These are phyloP conservation scores for Lethrus apterus DNA, from an alignment of 1,140 invertebrate species.

Conservation along the genomic window DNA sequence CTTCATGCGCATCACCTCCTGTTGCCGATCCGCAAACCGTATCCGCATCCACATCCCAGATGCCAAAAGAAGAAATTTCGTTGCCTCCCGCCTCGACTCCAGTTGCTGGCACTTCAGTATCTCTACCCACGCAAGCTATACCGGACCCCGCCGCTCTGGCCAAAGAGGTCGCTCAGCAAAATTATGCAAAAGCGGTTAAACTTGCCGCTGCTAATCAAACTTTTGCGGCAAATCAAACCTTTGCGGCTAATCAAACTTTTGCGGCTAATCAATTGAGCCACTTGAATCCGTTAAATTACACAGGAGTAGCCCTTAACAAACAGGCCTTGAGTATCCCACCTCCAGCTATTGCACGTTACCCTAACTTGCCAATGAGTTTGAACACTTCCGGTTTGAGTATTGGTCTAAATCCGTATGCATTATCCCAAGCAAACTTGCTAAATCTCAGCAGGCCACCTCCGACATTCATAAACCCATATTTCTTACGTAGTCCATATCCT, in stretches of 20 bases:
- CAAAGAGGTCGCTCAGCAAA: conserved; percentile 71
- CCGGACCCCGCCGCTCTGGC: conserved; percentile 56
- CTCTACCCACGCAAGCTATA: conserved; percentile 20
- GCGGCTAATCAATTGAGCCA: conserved; percentile 33
- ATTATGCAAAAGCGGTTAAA: conserved; percentile 62
- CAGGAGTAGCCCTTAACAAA: conserved; percentile 65
- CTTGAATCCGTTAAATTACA: conserved; percentile 64
- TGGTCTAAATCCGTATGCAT: conserved; percentile 33
- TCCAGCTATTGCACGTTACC: conserved; percentile 22
- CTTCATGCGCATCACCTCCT: conserved; percentile 31
- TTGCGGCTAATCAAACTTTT: conserved; percentile 44
- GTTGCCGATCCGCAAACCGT: conserved; percentile 19
- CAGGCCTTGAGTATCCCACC: conserved; percentile 45
- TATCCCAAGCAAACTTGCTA: conserved; percentile 46
- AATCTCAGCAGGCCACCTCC: conserved; percentile 53
- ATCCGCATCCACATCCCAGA: conserved; percentile 10
- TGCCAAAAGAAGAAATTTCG: not conserved
- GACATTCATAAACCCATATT: conserved; percentile 47
- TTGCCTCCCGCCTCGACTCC: conserved; percentile 16
- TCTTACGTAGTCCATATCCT: conserved; percentile 28
- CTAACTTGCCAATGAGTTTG: conserved; percentile 27
- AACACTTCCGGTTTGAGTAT: conserved; percentile 23
- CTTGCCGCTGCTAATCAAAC: conserved; percentile 48
- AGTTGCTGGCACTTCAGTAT: conserved; percentile 11
- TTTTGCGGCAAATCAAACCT: conserved; percentile 36